A percentile compares a stretch with the other conserved stretches of the same genome.
phyloP scores from a whole-genome alignment of 2,888 invertebrate genomes.

The Hydropsyche betteni region DNA sequence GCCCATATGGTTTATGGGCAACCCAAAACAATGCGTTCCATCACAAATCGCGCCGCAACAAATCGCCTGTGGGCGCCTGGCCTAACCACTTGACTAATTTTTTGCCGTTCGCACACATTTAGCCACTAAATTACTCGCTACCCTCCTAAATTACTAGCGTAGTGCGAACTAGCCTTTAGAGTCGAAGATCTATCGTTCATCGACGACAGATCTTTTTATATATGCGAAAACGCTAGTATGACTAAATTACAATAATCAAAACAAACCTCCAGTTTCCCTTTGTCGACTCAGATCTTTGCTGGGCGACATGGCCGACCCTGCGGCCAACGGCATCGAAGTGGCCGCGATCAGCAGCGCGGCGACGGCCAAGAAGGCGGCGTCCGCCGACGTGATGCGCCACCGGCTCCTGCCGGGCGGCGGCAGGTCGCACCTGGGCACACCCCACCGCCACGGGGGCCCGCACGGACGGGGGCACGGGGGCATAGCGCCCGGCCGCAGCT shows the following conservation, averaged over 20 bases:
- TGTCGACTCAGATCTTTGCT: constrained; percentile 40
- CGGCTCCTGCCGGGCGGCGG: neutral
- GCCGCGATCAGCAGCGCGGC: constrained; percentile 21
- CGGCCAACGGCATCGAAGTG: constrained; percentile 19
- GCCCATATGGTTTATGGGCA: too few relatives aligned
- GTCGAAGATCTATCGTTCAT: too few relatives aligned
- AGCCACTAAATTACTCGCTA: too few relatives aligned
- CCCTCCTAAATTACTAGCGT: too few relatives aligned
- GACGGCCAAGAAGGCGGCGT: neutral
- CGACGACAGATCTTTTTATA: too few relatives aligned
- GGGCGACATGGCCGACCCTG: constrained; percentile 41
- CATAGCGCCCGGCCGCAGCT: neutral
- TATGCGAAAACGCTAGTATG: too few relatives aligned
- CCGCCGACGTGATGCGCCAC: neutral
- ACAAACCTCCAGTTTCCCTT: constrained; percentile 48
- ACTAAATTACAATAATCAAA: neutral
- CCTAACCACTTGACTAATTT: too few relatives aligned
- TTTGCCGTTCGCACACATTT: too few relatives aligned
- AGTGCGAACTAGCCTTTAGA: too few relatives aligned
- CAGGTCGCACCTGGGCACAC: constrained; percentile 13
- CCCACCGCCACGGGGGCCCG: neutral
- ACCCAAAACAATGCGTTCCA: too few relatives aligned
- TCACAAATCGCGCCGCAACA: too few relatives aligned
- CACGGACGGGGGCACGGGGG: constrained; percentile 17
- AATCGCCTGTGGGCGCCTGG: too few relatives aligned